These are phyloP conservation scores for Neotoxoptera formosana DNA, from an alignment of 1,140 invertebrate genomes.

Conservation along the genomic window DNA sequence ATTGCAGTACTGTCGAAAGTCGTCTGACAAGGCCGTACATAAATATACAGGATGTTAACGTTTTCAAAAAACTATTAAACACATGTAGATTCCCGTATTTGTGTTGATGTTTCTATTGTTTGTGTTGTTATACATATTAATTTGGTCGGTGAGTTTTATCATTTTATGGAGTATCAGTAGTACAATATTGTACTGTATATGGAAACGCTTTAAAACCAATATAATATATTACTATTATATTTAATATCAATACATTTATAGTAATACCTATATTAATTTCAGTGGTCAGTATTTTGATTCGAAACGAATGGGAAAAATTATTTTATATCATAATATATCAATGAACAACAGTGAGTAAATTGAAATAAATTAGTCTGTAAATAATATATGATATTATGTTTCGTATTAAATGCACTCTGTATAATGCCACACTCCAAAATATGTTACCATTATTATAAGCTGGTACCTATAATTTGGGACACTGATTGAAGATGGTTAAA, in stretches of 20 bases:
- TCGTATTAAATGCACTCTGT: neutral
- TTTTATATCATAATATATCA: neutral
- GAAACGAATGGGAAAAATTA: neutral
- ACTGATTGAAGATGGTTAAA: too few species aligned
- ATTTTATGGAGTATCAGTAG: neutral
- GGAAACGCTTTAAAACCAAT: neutral
- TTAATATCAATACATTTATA: neutral
- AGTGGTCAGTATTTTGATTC: neutral
- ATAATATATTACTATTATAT: neutral
- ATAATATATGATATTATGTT: neutral
- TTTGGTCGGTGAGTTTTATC: neutral
- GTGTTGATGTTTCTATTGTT: neutral
- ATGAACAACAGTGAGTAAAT: neutral
- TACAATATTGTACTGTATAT: neutral
- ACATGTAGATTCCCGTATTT: neutral
- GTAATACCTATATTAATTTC: neutral
- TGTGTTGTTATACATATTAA: neutral
- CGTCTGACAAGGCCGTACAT: neutral
- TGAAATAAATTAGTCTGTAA: neutral
- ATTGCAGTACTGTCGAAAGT: neutral
- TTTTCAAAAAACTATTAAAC: neutral
- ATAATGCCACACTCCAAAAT: neutral
- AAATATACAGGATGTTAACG: neutral
- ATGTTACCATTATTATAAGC: neutral
- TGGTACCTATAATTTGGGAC: neutral